Evolutionary conservation across 2,888 invertebrate genomes (phyloP).

Genomic region (Oxycera nigricornis): DNA sequence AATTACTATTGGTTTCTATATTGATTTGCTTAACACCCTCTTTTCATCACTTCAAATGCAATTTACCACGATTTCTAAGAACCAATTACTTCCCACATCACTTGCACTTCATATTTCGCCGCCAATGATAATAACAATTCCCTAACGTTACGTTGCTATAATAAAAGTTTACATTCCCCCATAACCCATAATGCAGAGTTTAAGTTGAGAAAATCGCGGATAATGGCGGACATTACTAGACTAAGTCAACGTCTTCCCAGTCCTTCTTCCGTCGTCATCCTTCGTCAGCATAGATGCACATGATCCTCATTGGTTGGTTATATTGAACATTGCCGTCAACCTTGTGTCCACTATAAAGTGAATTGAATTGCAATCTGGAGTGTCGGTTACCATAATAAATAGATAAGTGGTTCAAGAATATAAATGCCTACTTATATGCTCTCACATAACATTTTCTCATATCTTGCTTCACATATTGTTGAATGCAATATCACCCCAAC

Average conservation of each 20-base stretch:
- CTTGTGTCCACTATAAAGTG: slow-evolving; percentile 10
- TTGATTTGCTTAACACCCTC: too few species aligned
- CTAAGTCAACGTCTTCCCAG: not conserved
- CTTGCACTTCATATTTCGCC: too few species aligned
- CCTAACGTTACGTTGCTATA: not conserved
- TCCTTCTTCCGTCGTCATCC: not conserved
- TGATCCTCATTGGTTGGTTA: not conserved
- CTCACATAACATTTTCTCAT: too few species aligned
- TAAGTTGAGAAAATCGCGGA: not conserved
- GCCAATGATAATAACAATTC: not conserved
- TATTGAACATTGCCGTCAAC: not conserved
- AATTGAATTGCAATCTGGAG: slow-evolving; percentile 33
- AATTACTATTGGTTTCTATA: too few species aligned
- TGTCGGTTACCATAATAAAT: slow-evolving; percentile 37
- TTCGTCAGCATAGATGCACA: not conserved
- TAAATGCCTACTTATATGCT: not conserved
- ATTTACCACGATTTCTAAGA: too few species aligned
- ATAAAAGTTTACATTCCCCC: not conserved
- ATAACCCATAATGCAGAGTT: not conserved
- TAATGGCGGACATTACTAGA: not conserved
- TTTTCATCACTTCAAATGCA: too few species aligned
- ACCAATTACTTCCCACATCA: too few species aligned
- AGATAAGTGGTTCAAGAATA: not conserved
- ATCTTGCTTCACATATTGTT: too few species aligned
- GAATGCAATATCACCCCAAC: not conserved